These are phyloP conservation scores for Camponotus vicinus DNA, from an alignment of 1,140 invertebrate species.

Conservation along the genomic window DNA sequence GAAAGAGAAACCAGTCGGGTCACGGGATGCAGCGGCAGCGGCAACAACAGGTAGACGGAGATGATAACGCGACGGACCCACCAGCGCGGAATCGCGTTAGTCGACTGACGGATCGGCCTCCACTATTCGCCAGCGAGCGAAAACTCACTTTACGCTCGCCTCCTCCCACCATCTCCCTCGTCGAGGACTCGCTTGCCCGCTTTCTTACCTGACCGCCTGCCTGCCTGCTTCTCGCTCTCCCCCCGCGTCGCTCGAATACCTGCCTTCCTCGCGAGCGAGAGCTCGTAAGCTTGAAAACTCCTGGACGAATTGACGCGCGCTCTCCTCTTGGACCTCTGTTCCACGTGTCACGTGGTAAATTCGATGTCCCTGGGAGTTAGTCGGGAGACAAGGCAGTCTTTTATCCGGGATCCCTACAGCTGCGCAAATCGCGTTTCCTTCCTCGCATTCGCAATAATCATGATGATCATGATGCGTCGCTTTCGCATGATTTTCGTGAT, in stretches of 20 bases:
- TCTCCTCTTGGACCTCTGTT: conserved; percentile 15
- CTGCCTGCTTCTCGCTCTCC: neutral
- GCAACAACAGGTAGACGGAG: neutral
- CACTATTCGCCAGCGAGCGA: conserved; percentile 69
- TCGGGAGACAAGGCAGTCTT: no score
- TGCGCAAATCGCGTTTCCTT: no score
- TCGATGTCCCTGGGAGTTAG: no score
- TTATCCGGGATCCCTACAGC: no score
- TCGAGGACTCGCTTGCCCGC: conserved; percentile 64
- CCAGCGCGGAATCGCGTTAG: conserved; percentile 59
- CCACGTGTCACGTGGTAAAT: no score
- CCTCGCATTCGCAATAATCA: no score
- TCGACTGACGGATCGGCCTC: conserved; percentile 72
- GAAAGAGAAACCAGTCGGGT: conserved; percentile 1
- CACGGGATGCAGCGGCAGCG: conserved; percentile 23
- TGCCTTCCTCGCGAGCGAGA: conserved; percentile 28
- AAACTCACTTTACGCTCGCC: conserved; percentile 76
- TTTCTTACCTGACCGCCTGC: conserved; percentile 70
- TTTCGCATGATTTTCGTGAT: neutral
- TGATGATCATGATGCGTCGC: no score
- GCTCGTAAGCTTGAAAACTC: conserved; percentile 17
- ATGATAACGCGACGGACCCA: conserved; percentile 56
- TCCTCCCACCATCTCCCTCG: conserved; percentile 67
- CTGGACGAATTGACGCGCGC: conserved; percentile 39
- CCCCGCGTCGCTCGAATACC: conserved; percentile 53